Conservation (phyloP, 2,113 vertebrate genomes). For the Myodes glareolus region DNA sequence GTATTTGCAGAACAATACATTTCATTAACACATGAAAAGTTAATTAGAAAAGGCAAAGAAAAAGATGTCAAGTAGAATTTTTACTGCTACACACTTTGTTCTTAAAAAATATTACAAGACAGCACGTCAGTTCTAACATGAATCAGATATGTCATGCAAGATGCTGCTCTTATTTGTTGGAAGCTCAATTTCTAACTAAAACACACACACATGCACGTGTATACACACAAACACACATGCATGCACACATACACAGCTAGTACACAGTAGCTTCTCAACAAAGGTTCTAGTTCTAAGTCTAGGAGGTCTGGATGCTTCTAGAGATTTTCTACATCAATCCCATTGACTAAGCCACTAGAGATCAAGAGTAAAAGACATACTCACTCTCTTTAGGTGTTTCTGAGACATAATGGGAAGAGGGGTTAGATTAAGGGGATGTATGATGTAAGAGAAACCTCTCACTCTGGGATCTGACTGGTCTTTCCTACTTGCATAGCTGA, state of each 20-base stretch:
- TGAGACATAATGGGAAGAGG: background rate
- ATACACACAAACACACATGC: background rate
- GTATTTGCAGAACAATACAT: background rate
- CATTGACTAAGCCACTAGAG: background rate
- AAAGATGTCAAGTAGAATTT: background rate
- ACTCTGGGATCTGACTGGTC: background rate
- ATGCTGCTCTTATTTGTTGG: background rate
- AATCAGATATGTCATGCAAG: background rate
- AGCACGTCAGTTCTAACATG: background rate
- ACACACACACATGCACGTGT: background rate
- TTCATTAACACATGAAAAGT: conserved; percentile 18
- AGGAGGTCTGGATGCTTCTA: background rate
- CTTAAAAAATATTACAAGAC: background rate
- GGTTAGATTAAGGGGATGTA: background rate
- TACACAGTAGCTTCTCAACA: background rate
- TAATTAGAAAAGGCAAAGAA: background rate
- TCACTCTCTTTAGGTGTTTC: background rate
- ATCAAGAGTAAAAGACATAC: background rate
- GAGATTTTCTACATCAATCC: conserved; percentile 10
- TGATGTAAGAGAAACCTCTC: too few relatives aligned
- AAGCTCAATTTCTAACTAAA: background rate
- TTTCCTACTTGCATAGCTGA: background rate
- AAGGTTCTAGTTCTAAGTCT: conserved; percentile 4
- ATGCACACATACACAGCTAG: background rate
- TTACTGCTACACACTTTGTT: background rate